A percentile compares a stretch with the other conserved stretches of the same genome.
phyloP scores from a whole-genome alignment of 2,888 invertebrate genomes.

The Drosophila fulvimacula region DNA sequence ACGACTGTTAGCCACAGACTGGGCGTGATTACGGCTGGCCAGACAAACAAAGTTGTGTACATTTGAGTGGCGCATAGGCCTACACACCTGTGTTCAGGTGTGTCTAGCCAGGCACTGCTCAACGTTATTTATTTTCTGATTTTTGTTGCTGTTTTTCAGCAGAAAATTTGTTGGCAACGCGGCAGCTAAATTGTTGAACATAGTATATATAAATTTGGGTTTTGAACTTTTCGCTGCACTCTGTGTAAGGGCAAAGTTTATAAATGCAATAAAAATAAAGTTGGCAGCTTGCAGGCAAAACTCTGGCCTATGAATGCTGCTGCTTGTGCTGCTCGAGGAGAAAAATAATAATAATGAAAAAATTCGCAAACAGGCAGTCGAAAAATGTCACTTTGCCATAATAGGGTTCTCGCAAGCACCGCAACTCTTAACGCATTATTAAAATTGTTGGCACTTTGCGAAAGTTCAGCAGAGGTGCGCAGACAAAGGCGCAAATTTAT shows the following conservation, averaged over 20 bases:
- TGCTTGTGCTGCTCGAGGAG: not conserved
- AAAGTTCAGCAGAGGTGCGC: conserved; percentile 64
- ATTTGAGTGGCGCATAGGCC: conserved; percentile 31
- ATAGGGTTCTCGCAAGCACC: conserved; percentile 48
- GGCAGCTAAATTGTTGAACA: conserved; percentile 51
- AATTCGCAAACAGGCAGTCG: conserved; percentile 20
- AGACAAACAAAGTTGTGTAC: conserved; percentile 38
- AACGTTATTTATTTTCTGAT: conserved; percentile 12
- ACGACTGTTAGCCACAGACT: conserved; percentile 37
- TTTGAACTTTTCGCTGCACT: conserved; percentile 61
- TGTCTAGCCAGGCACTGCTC: conserved; percentile 23
- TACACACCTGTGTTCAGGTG: conserved; percentile 32
- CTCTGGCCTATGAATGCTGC: conserved; percentile 30
- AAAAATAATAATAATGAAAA: not conserved
- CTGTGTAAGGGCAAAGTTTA: conserved; percentile 74
- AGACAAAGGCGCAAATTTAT: conserved; percentile 54
- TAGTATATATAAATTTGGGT: conserved; percentile 53
- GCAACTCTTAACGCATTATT: conserved; percentile 54
- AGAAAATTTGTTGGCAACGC: conserved; percentile 15
- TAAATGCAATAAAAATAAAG: conserved; percentile 79
- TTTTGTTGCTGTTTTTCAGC: not conserved
- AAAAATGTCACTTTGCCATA: conserved; percentile 71
- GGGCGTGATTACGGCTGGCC: conserved; percentile 31
- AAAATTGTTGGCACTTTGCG: conserved; percentile 49
- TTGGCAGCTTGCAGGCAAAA: conserved; percentile 53